Evolutionary conservation across 2,888 invertebrate species (phyloP).

Genomic region (Tiliacea aurago): DNA sequence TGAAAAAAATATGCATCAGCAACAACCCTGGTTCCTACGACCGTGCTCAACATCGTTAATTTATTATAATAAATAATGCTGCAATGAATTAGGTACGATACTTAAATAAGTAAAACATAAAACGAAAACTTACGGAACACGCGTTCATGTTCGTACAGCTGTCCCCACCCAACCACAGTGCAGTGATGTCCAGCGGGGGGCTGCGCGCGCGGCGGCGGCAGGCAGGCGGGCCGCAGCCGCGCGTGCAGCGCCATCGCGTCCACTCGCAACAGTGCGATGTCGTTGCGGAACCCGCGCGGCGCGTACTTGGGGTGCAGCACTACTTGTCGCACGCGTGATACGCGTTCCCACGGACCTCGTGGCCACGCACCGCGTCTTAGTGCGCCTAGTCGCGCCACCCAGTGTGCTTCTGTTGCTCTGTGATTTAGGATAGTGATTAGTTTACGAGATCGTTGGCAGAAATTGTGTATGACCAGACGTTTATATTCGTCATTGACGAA

Average conservation of each 20-base stretch:
- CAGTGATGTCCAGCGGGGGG: slow-evolving; percentile 93
- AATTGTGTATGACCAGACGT: too few species aligned
- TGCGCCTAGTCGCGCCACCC: slow-evolving; percentile 95
- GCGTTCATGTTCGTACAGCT: slow-evolving; percentile 94
- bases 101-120: background rate
- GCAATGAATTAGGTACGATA: background rate
- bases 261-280: slow-evolving; percentile 93
- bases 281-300: slow-evolving; percentile 94
- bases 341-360: slow-evolving; percentile 94
- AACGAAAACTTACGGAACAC: slow-evolving; percentile 93
- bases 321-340: slow-evolving; percentile 91
- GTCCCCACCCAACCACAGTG: slow-evolving; percentile 96
- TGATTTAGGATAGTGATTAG: background rate
- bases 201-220: slow-evolving; percentile 90
- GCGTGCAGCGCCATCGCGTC: slow-evolving; percentile 90
- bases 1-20: too few species aligned
- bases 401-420: slow-evolving; percentile 93
- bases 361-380: slow-evolving; percentile 93
- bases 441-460: background rate
- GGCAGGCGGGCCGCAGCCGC: slow-evolving; percentile 85
- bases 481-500: background rate
- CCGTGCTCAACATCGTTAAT: background rate
- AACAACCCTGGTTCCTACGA: too few species aligned
- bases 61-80: background rate
- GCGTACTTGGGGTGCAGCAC: slow-evolving; percentile 94